phyloP scores from a whole-genome alignment of 92 coral and sea anemone genomes.

The Actinernus sp. region DNA sequence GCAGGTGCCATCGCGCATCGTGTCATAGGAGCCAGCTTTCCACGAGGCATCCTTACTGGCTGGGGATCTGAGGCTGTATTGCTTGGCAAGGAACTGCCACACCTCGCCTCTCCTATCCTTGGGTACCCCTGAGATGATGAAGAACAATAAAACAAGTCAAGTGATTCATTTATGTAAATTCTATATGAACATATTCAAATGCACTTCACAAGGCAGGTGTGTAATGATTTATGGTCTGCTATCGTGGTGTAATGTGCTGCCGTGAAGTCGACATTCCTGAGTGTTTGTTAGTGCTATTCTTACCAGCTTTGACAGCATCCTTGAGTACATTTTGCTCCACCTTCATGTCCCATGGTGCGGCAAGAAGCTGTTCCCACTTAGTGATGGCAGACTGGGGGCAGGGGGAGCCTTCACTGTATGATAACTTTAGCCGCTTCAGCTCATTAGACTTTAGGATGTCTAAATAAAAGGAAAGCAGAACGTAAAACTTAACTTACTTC shows the following conservation, averaged over 20 bases:
- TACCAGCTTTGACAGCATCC: conserved; percentile 90
- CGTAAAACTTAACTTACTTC: too few relatives aligned
- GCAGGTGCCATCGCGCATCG: conserved; percentile 75
- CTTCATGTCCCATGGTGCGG: conserved; percentile 32
- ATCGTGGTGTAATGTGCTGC: too few relatives aligned
- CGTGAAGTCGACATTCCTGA: too few relatives aligned
- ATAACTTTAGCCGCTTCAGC: conserved; percentile 71
- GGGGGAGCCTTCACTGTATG: conserved; percentile 71
- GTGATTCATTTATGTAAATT: too few relatives aligned
- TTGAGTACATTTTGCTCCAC: conserved; percentile 61
- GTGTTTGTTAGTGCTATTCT: not conserved
- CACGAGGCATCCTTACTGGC: conserved; percentile 28
- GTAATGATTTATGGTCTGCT: too few relatives aligned
- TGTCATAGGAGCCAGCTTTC: conserved; percentile 57
- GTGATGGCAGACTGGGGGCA: conserved; percentile 69
- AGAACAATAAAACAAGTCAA: too few relatives aligned
- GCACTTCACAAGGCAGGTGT: too few relatives aligned
- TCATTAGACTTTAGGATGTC: conserved; percentile 70
- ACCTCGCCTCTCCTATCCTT: conserved; percentile 90
- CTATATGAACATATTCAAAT: too few relatives aligned
- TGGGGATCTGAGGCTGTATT: conserved; percentile 60
- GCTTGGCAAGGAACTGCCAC: conserved; percentile 92
- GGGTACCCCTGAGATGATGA: conserved; percentile 90
- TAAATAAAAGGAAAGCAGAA: not conserved
- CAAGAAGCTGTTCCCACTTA: conserved; percentile 77